phyloP scores from a whole-genome alignment of 2,888 invertebrate genomes.

The Pristionchus maxplancki region DNA sequence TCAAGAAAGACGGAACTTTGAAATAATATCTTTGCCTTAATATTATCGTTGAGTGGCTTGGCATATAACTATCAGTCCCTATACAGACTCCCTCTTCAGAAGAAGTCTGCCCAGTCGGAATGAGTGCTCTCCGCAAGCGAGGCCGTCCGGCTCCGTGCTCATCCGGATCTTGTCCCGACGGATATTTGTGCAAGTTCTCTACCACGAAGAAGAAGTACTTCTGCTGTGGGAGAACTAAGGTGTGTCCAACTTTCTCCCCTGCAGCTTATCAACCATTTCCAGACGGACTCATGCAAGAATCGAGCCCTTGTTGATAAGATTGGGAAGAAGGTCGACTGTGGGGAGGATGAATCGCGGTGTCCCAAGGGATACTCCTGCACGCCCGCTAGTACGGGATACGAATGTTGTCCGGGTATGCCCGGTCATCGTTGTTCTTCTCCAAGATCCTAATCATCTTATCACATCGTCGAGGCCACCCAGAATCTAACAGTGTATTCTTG shows the following conservation, averaged over 20 bases:
- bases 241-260: not conserved
- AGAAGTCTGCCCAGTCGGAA: constrained; percentile 59
- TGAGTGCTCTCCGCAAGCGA: constrained; percentile 62
- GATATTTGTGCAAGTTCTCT: constrained; percentile 64
- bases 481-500: not conserved
- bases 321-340: constrained; percentile 33
- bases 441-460: too few species aligned
- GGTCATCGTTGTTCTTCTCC: too few species aligned
- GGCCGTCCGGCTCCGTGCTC: constrained; percentile 64
- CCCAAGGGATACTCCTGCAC: constrained; percentile 45
- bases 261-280: not conserved
- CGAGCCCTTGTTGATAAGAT: not conserved
- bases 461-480: not conserved
- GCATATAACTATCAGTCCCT: too few species aligned
- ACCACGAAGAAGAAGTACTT: constrained; percentile 40
- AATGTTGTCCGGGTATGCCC: constrained; percentile 37
- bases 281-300: not conserved
- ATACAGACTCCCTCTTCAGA: not conserved
- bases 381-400: not conserved
- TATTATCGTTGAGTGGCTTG: too few species aligned
- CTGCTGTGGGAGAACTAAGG: constrained; percentile 47
- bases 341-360: not conserved
- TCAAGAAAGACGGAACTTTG: too few species aligned
- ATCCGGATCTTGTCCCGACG: constrained; percentile 62
- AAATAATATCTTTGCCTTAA: too few species aligned